Percentiles rank a stretch among this genome's conserved stretches.
phyloP scores from a whole-genome alignment of 2,888 invertebrate genomes.

The Acrocera orbiculus region DNA sequence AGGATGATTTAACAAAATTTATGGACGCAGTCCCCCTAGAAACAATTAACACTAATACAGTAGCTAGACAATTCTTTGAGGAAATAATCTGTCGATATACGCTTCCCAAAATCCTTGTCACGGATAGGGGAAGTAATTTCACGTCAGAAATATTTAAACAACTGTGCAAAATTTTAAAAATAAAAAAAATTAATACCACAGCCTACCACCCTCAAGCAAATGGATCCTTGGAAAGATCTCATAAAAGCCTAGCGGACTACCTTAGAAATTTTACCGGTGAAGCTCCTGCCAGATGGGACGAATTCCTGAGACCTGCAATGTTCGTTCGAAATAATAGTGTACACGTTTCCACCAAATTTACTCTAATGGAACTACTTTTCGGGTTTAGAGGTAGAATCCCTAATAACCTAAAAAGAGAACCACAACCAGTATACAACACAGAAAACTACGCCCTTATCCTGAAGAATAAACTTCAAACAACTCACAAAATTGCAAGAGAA shows the following conservation, averaged over 20 bases:
- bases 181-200: too few relatives aligned
- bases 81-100: neutral
- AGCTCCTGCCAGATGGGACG: too few relatives aligned
- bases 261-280: too few relatives aligned
- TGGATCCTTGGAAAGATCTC: too few relatives aligned
- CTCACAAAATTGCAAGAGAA: neutral
- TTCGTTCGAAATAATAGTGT: too few relatives aligned
- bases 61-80: neutral
- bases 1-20: slow-evolving; percentile 4
- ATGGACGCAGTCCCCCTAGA: neutral
- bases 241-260: too few relatives aligned
- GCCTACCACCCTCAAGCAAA: too few relatives aligned
- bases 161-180: too few relatives aligned
- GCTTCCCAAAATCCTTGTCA: slow-evolving; percentile 1
- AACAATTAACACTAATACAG: neutral
- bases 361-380: slow-evolving; percentile 1
- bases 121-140: slow-evolving; percentile 6
- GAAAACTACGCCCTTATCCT: neutral
- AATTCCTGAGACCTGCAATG: too few relatives aligned
- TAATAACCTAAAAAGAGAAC: neutral
- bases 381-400: slow-evolving; percentile 2
- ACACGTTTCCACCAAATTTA: slow-evolving; percentile 3
- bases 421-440: neutral
- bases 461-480: neutral
- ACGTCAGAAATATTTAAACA: neutral